A percentile compares a stretch with the other conserved stretches of the same genome.
Conservation (phyloP, 2,797 vertebrate genomes). For the Gambusia yucatana region DNA sequence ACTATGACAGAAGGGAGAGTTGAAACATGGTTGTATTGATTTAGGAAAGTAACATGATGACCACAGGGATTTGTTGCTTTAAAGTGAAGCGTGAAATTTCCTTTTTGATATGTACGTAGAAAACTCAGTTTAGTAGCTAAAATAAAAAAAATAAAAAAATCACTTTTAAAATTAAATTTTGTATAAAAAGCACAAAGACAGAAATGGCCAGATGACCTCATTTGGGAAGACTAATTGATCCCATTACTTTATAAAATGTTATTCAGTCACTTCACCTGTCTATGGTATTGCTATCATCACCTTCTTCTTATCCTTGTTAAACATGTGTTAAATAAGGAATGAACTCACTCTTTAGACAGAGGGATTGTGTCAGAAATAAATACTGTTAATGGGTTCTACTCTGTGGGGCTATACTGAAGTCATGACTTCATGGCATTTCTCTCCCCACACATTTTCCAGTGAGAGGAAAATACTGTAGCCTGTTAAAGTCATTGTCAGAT, state of each 20-base stretch:
- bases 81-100: slow-evolving; percentile 36
- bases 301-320: slow-evolving; percentile 34
- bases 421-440: slow-evolving; percentile 41
- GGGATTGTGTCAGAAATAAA: slow-evolving; percentile 49
- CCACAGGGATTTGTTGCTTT: slow-evolving; percentile 53
- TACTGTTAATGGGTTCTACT: slow-evolving; percentile 43
- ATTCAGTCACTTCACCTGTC: slow-evolving; percentile 19
- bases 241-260: slow-evolving; percentile 24
- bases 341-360: slow-evolving; percentile 54
- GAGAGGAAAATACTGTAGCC: slow-evolving; percentile 31
- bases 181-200: slow-evolving; percentile 15
- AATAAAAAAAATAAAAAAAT: slow-evolving; percentile 12
- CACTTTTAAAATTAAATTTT: slow-evolving; percentile 33
- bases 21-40: slow-evolving; percentile 70
- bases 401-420: slow-evolving; percentile 41
- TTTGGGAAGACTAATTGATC: slow-evolving; percentile 32
- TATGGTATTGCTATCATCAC: slow-evolving; percentile 32
- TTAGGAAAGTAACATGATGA: slow-evolving; percentile 75
- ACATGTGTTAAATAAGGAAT: slow-evolving; percentile 59
- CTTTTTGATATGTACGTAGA: slow-evolving; percentile 77
- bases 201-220: slow-evolving; percentile 29
- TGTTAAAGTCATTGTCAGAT: slow-evolving; percentile 67
- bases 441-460: slow-evolving; percentile 10
- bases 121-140: slow-evolving; percentile 72
- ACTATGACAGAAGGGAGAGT: slow-evolving; percentile 54